These are phyloP conservation scores for Drosophila tanythrix DNA, from an alignment of 2,888 invertebrate species.

Conservation along the genomic window DNA sequence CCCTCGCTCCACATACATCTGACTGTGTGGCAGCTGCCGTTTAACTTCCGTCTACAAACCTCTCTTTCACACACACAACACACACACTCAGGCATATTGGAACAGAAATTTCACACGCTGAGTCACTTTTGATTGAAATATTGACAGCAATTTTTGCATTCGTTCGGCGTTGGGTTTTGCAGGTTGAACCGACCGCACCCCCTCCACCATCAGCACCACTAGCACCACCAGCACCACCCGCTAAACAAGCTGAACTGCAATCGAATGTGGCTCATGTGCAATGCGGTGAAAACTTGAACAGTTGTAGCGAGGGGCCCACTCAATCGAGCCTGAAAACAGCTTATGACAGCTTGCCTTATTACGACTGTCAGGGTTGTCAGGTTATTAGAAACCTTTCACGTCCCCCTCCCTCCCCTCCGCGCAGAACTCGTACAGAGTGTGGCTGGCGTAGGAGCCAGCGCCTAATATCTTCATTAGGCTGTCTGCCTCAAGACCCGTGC, in stretches of 20 bases:
- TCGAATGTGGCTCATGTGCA: conserved; percentile 53
- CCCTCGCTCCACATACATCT: conserved; percentile 23
- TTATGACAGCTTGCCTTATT: conserved; percentile 80
- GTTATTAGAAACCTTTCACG: conserved; percentile 50
- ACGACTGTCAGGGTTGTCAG: conserved; percentile 73
- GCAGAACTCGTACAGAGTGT: not conserved
- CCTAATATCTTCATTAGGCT: conserved; percentile 68
- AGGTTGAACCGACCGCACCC: conserved; percentile 2
- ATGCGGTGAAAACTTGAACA: conserved; percentile 66
- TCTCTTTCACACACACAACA: conserved; percentile 7
- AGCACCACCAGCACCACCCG: not conserved
- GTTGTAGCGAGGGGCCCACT: conserved; percentile 28
- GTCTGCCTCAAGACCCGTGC: conserved; percentile 14
- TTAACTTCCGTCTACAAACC: conserved; percentile 52
- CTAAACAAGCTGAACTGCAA: not conserved
- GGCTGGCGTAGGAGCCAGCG: conserved; percentile 3
- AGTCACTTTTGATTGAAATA: conserved; percentile 76
- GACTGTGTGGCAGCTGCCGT: conserved; percentile 51
- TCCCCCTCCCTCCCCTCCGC: not conserved
- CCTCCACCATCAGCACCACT: not conserved
- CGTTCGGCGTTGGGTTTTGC: conserved; percentile 61
- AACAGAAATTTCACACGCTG: conserved; percentile 21
- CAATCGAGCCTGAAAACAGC: conserved; percentile 69
- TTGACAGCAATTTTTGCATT: conserved; percentile 74
- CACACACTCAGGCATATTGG: not conserved